A percentile compares a stretch with the other conserved stretches of the same genome.
These are phyloP conservation scores for Antheraea mylitta DNA, from an alignment of 1,140 invertebrate genomes.

Conservation along the genomic window DNA sequence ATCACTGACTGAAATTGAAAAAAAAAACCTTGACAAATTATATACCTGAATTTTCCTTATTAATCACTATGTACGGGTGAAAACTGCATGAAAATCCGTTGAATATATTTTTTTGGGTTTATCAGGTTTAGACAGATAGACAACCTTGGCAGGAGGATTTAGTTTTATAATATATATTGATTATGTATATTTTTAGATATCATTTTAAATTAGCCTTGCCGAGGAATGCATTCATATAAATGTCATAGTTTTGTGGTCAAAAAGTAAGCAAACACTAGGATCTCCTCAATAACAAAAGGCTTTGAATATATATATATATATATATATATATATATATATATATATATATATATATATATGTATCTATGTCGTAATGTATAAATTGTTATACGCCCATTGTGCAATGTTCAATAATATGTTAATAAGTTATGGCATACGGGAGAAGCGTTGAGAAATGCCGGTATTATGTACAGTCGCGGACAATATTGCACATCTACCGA, in stretches of 20 bases:
- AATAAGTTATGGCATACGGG: constrained; percentile 17
- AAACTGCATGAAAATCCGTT: too few relatives aligned
- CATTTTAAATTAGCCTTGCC: background rate
- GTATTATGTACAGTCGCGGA: constrained; percentile 7
- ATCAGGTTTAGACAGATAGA: too few relatives aligned
- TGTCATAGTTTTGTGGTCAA: background rate
- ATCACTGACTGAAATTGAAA: too few relatives aligned
- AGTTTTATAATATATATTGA: too few relatives aligned
- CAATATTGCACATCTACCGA: background rate
- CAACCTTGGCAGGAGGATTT: too few relatives aligned
- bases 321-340: too few relatives aligned
- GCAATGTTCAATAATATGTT: constrained; percentile 29
- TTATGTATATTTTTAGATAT: too few relatives aligned
- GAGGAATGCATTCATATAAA: background rate
- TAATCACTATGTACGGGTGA: too few relatives aligned
- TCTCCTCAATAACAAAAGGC: background rate
- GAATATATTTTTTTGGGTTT: too few relatives aligned
- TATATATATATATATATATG: too few relatives aligned
- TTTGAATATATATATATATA: constrained; percentile 1
- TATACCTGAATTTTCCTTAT: too few relatives aligned
- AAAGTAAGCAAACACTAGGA: background rate
- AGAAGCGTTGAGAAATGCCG: constrained; percentile 19
- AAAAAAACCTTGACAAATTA: too few relatives aligned
- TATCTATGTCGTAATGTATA: constrained; percentile 14
- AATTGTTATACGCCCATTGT: constrained; percentile 3